These are phyloP conservation scores for Saguinus imperator DNA, from an alignment of 2,113 vertebrate species.

Conservation along the genomic window DNA sequence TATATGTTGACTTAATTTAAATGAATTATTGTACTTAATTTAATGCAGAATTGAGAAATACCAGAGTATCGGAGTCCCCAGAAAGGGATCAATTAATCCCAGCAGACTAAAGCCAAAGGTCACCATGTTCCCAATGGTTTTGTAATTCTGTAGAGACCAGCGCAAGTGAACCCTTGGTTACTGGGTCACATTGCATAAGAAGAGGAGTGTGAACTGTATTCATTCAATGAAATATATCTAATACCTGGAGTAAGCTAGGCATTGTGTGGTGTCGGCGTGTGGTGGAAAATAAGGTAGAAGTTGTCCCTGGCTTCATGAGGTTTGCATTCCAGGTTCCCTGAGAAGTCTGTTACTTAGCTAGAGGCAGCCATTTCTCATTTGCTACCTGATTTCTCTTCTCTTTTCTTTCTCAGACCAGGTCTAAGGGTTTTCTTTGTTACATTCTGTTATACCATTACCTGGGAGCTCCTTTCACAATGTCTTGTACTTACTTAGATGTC, in stretches of 20 bases:
- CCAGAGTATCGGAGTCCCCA: not conserved
- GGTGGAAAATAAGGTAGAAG: not conserved
- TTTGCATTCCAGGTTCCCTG: not conserved
- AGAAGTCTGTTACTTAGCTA: not conserved
- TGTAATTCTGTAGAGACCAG: conserved; percentile 24
- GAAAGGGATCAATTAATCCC: conserved; percentile 31
- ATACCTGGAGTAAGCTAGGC: not conserved
- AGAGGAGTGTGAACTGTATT: not conserved
- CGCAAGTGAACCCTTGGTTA: conserved; percentile 14
- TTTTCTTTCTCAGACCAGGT: not conserved
- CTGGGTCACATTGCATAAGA: conserved; percentile 30
- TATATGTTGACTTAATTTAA: conserved; percentile 42
- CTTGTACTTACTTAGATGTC: not conserved
- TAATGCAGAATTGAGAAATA: conserved; percentile 47
- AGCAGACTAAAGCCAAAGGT: conserved; percentile 28
- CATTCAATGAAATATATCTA: not conserved
- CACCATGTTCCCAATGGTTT: not conserved
- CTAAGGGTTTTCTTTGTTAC: not conserved
- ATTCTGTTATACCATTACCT: not conserved
- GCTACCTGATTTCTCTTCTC: not conserved
- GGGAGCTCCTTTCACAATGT: not conserved
- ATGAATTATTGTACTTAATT: conserved; percentile 30
- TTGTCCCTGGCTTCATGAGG: not conserved
- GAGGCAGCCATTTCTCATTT: not conserved
- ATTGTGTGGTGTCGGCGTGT: not conserved